Conservation (phyloP, 1,140 invertebrate genomes). For the Littorina saxatilis region DNA sequence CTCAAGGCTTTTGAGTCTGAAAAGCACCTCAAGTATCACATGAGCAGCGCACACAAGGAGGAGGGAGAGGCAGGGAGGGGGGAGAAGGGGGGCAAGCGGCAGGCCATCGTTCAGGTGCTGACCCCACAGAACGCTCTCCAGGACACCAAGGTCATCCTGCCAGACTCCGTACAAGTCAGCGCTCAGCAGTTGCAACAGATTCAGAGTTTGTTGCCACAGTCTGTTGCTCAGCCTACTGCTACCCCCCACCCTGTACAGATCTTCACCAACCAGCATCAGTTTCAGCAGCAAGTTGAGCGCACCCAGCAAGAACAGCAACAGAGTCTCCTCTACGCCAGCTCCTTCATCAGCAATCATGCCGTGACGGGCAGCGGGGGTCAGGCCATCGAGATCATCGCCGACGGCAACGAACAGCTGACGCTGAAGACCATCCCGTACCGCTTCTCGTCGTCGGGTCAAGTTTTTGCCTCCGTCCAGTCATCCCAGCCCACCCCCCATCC, state of each 20-base stretch:
- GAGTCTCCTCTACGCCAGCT: slow-evolving; percentile 37
- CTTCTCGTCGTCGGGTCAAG: slow-evolving; percentile 31
- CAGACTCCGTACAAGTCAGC: not conserved
- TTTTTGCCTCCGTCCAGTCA: not conserved
- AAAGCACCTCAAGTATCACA: slow-evolving; percentile 40
- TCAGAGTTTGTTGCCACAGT: slow-evolving; percentile 36
- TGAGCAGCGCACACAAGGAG: slow-evolving; percentile 21
- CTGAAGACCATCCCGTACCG: slow-evolving; percentile 37
- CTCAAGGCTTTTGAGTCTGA: slow-evolving; percentile 43
- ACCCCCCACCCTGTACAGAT: slow-evolving; percentile 32
- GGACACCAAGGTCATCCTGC: slow-evolving; percentile 32
- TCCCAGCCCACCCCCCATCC: slow-evolving; percentile 26
- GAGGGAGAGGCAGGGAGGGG: slow-evolving; percentile 26
- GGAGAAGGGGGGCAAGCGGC: slow-evolving; percentile 34
- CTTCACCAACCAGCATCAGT: slow-evolving; percentile 37
- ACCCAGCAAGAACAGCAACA: slow-evolving; percentile 40
- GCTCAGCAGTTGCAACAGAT: slow-evolving; percentile 35
- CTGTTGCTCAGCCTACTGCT: not conserved
- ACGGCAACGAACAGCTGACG: slow-evolving; percentile 36
- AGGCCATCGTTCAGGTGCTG: slow-evolving; percentile 39
- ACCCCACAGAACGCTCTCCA: slow-evolving; percentile 42
- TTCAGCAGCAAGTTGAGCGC: slow-evolving; percentile 31
- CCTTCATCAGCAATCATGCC: slow-evolving; percentile 32
- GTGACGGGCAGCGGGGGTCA: slow-evolving; percentile 33
- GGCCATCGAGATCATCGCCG: slow-evolving; percentile 36